Conservation (phyloP, 2,797 vertebrate species). For the Pseudochromis fuscus region DNA sequence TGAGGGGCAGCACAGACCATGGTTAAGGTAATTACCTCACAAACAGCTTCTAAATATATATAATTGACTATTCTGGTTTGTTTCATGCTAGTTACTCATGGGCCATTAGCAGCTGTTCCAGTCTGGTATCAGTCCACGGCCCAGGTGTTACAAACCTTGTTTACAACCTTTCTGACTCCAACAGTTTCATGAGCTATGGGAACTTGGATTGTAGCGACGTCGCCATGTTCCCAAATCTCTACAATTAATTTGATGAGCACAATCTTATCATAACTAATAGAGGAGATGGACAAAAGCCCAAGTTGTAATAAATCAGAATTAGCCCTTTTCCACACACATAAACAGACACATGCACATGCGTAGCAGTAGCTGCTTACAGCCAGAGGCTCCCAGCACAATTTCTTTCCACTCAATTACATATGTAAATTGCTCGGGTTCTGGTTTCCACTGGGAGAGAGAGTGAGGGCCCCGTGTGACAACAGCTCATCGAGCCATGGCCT, state of each 20-base stretch:
- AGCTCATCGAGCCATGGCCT: slow-evolving; percentile 41
- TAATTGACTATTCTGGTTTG: too few species aligned
- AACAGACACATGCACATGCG: slow-evolving; percentile 5
- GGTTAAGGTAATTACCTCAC: too few species aligned
- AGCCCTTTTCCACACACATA: slow-evolving; percentile 21
- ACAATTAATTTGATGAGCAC: background rate
- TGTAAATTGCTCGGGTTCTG: slow-evolving; percentile 68
- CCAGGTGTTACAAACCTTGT: background rate
- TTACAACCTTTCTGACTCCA: background rate
- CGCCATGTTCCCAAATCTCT: background rate
- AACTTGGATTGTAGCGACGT: background rate
- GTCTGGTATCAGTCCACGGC: background rate
- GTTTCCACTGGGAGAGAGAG: slow-evolving; percentile 53
- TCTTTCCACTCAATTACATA: slow-evolving; percentile 74
- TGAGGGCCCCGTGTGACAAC: slow-evolving; percentile 23
- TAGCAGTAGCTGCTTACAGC: background rate
- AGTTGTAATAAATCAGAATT: slow-evolving; percentile 16
- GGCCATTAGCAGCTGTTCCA: too few species aligned
- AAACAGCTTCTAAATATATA: too few species aligned
- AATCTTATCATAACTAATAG: background rate
- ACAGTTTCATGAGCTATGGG: background rate
- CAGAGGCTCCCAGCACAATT: slow-evolving; percentile 26
- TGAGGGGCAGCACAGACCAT: too few species aligned
- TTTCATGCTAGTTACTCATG: too few species aligned
- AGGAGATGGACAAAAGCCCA: background rate